These are phyloP conservation scores for Bubo bubo DNA, from an alignment of 2,113 vertebrate species.

Conservation along the genomic window DNA sequence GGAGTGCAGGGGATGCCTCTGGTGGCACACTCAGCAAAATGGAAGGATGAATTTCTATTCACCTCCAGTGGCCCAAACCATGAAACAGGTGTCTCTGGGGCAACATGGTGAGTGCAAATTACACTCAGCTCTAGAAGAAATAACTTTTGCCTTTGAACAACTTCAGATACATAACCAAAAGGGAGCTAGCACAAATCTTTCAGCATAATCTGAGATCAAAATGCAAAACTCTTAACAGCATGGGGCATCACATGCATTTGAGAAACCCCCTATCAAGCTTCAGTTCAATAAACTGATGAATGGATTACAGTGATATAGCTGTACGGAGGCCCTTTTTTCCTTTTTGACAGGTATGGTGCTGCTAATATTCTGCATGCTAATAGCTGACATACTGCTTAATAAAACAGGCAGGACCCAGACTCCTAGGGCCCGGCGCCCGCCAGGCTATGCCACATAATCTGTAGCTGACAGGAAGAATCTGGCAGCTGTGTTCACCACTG, in stretches of 20 bases:
- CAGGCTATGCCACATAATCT: neutral
- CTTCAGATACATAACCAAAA: neutral
- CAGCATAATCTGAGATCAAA: slow-evolving; percentile 48
- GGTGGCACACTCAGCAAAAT: neutral
- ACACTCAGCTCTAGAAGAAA: neutral
- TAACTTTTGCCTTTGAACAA: neutral
- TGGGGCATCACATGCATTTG: neutral
- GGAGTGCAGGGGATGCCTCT: neutral
- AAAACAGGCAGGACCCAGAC: slow-evolving; percentile 25
- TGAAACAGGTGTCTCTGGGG: neutral
- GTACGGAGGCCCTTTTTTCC: neutral
- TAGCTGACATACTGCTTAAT: slow-evolving; percentile 1
- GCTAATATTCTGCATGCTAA: slow-evolving; percentile 22
- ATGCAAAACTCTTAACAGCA: neutral
- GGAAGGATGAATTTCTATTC: neutral
- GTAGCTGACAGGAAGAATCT: neutral
- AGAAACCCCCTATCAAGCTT: neutral
- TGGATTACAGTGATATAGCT: slow-evolving; percentile 15
- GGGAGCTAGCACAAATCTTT: slow-evolving; percentile 3
- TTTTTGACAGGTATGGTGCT: slow-evolving; percentile 3
- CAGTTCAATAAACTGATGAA: slow-evolving; percentile 47
- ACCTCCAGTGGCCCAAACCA: neutral
- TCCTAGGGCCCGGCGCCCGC: neutral
- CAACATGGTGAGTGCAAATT: neutral
- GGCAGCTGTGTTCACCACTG: neutral